Evolutionary conservation across 2,888 invertebrate species (phyloP).

Genomic region (Icerya purchasi): DNA sequence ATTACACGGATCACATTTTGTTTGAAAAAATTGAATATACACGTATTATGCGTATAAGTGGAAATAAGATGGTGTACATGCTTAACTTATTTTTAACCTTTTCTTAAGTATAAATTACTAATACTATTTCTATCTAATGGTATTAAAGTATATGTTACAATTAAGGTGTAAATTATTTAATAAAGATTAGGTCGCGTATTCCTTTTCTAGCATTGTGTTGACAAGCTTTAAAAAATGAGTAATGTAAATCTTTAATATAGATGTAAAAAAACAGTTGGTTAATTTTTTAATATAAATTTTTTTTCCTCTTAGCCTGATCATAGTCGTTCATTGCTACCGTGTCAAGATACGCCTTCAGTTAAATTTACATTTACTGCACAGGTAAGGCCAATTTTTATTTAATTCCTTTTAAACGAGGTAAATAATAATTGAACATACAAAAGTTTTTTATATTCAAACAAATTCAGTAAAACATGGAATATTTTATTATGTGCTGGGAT

Average conservation of each 20-base stretch:
- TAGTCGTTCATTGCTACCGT: constrained; percentile 71
- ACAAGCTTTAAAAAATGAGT: not conserved
- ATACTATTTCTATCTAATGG: too few species aligned
- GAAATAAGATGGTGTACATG: too few species aligned
- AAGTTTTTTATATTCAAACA: not conserved
- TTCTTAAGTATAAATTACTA: too few species aligned
- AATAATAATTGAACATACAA: not conserved
- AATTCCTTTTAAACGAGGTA: too few species aligned
- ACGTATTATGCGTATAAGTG: too few species aligned
- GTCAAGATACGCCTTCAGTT: constrained; percentile 78
- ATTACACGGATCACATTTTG: too few species aligned
- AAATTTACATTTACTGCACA: constrained; percentile 64
- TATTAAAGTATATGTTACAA: too few species aligned
- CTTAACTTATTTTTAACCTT: too few species aligned
- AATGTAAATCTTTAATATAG: not conserved
- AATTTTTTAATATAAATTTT: not conserved
- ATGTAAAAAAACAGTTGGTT: not conserved
- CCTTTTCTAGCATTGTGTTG: not conserved
- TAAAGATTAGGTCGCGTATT: not conserved
- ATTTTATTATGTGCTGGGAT: not conserved
- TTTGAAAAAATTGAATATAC: too few species aligned
- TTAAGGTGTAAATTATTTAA: not conserved
- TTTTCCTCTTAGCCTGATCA: constrained; percentile 41
- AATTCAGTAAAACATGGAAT: not conserved
- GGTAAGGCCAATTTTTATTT: too few species aligned